Evolutionary conservation across 2,888 invertebrate species (phyloP).

Genomic region (Homarus gammarus): DNA sequence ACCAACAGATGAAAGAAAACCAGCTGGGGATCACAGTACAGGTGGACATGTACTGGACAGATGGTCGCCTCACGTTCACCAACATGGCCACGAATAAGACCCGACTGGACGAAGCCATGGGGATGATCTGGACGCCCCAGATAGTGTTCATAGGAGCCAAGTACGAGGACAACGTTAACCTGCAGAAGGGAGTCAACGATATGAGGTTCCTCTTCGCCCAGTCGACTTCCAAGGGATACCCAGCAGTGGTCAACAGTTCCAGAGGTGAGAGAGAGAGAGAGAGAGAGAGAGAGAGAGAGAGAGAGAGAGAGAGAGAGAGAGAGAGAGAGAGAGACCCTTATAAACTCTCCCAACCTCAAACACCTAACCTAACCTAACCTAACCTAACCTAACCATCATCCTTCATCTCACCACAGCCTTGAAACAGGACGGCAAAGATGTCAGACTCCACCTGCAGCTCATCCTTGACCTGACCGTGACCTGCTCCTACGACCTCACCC

Average conservation of each 20-base stretch:
- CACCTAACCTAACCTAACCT: not conserved
- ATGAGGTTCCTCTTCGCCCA: constrained; percentile 40
- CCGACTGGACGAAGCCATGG: constrained; percentile 30
- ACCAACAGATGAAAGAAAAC: constrained; percentile 56
- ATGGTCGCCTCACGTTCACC: constrained; percentile 55
- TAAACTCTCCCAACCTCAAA: no score
- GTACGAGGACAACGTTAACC: constrained; percentile 61
- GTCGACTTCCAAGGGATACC: constrained; percentile 22
- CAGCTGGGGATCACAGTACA: constrained; percentile 33
- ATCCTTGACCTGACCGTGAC: constrained; percentile 54
- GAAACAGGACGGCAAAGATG: constrained; percentile 9
- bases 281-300: no score
- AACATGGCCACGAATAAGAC: constrained; percentile 28
- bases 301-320: not conserved
- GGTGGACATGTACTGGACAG: constrained; percentile 46
- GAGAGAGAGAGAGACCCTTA: no score
- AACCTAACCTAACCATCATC: not conserved
- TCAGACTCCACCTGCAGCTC: constrained; percentile 22
- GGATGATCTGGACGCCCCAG: constrained; percentile 55
- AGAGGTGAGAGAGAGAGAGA: constrained; percentile 45
- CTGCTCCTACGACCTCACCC: constrained; percentile 52
- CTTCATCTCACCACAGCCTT: constrained; percentile 22
- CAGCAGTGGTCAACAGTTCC: constrained; percentile 41
- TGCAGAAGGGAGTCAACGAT: constrained; percentile 39
- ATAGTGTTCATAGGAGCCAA: constrained; percentile 44